phyloP scores from a whole-genome alignment of 2,113 vertebrate genomes.

The Neogale vison region DNA sequence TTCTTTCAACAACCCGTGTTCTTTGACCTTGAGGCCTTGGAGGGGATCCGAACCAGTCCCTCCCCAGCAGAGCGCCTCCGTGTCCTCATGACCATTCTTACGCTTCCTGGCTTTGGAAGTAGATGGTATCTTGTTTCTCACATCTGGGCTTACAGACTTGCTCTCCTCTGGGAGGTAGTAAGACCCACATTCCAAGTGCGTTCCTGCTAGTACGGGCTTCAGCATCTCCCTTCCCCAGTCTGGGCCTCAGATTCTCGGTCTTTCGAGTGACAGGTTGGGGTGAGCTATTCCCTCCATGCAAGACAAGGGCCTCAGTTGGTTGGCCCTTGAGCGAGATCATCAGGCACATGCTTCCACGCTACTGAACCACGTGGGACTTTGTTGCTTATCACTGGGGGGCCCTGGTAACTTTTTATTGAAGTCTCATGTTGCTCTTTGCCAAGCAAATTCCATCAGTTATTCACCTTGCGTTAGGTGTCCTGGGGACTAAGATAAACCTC shows the following conservation, averaged over 20 bases:
- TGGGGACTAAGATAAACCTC: background rate
- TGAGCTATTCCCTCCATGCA: fast-evolving
- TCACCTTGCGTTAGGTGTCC: background rate
- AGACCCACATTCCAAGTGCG: background rate
- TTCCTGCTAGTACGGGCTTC: background rate
- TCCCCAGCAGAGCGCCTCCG: background rate
- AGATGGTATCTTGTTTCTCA: background rate
- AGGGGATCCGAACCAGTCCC: background rate
- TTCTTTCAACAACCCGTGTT: background rate
- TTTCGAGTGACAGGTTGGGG: background rate
- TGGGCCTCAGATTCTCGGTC: background rate
- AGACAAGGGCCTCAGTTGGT: background rate
- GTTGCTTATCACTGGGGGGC: background rate
- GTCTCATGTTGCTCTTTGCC: background rate
- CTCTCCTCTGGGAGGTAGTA: background rate
- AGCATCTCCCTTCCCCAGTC: background rate
- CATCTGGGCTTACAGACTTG: background rate
- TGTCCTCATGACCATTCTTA: background rate
- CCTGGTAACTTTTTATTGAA: background rate
- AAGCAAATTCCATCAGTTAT: background rate
- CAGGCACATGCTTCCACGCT: background rate
- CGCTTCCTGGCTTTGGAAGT: background rate
- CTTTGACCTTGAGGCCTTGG: background rate
- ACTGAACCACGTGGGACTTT: background rate
- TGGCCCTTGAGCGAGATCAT: background rate